Base-by-base conservation (phyloP, 2,888 invertebrate genomes). In the Andrena dorsata region DNA sequence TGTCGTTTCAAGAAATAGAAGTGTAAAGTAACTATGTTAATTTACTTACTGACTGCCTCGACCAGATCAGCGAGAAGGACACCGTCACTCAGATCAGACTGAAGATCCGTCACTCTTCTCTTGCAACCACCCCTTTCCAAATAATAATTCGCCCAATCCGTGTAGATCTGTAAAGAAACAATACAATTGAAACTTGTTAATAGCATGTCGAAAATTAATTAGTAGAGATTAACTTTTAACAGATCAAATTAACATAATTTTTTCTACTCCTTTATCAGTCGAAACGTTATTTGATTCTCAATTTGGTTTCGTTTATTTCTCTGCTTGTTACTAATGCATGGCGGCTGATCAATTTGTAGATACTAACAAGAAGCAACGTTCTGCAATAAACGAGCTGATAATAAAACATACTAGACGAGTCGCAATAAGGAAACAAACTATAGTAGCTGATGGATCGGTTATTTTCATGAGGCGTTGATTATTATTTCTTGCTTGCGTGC, bases 121-220 rank as follows among this genome's bases (percentile, higher is more conserved):
- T 98, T 97, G 88, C 97, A 97, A 86, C 97, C 96, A 77, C 97
- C 97, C 92, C 98, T 97, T 94, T 99, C 98, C 95, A 99, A 94
- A 94, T 99, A 99, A 93, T 99, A 98, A 94, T 99, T 99, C 66
- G 98, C 99, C 99, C 99, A 99, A 95, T 99, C 98, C 76, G 98
- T 98, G 95, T 99, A 99, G 92, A 99, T 98, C 98, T 99, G 58
- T 8, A 26, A 10, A 53, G 20, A 76, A 60, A 63, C 6, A 32
- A 71, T 8, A 63, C 0, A 41, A 35, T 47, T 32, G 8, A 5
- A 68, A 10, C 32, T 20, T 61, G n/a, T 32, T 32, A 60, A 6
- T 28, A 30, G 5, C n/a, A n/a, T 20, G n/a, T 6, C 56, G 5
- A 56, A 58, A 26, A 58, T 56, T 56, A 56, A 56, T 56, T 2